Evolutionary conservation across 2,113 vertebrate species (phyloP).

Genomic region (Charadrius vociferus): DNA sequence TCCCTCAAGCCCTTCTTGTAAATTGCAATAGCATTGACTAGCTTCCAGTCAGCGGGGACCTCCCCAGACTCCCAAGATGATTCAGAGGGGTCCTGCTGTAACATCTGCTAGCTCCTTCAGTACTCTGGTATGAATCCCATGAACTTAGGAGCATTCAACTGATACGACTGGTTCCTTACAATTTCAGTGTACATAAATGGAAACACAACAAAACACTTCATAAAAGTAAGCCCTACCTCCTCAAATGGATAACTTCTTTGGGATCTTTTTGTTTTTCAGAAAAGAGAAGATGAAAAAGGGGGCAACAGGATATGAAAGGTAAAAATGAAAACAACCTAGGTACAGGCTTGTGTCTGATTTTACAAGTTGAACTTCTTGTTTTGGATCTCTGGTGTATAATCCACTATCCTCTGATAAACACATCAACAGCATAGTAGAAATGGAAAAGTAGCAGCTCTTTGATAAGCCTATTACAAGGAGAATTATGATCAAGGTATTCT

Average conservation of each 20-base stretch:
- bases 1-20: neutral
- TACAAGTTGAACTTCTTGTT: neutral
- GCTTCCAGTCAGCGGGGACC: neutral
- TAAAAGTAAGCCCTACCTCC: neutral
- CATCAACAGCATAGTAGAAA: neutral
- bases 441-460: neutral
- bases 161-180: neutral
- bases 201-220: neutral
- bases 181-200: neutral
- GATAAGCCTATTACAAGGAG: neutral
- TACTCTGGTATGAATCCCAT: neutral
- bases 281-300: neutral
- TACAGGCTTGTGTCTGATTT: neutral
- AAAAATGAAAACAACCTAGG: neutral
- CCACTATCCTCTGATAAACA: neutral
- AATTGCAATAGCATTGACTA: neutral
- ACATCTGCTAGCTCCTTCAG: neutral
- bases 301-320: neutral
- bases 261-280: neutral
- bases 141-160: neutral
- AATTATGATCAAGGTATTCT: neutral
- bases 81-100: neutral
- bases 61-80: no score
- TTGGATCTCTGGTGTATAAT: neutral
- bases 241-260: neutral